A percentile compares a stretch with the other conserved stretches of the same genome.
These are phyloP conservation scores for Yasuhikotakia modesta DNA, from an alignment of 2,797 vertebrate species.

Conservation along the genomic window DNA sequence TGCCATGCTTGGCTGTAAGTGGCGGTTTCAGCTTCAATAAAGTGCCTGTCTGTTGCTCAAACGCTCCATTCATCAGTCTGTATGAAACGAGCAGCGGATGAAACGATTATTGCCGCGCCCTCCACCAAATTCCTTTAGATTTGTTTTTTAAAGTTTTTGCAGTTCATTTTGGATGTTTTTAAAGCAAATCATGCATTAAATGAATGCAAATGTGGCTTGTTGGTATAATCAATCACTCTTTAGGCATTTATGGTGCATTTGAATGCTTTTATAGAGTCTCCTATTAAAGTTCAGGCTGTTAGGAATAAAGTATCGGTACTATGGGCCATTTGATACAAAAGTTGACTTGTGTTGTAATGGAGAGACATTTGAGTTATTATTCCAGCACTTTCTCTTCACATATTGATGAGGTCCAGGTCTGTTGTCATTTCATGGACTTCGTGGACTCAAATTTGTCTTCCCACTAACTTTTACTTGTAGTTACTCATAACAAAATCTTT, in stretches of 20 bases:
- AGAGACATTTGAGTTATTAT: neutral
- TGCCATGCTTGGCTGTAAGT: slow-evolving; percentile 43
- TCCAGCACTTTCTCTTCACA: neutral
- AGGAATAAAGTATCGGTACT: neutral
- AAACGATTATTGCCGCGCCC: slow-evolving; percentile 22
- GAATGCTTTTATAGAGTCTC: slow-evolving; percentile 12
- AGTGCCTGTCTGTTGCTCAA: slow-evolving; percentile 28
- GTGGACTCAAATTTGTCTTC: neutral
- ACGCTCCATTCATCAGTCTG: slow-evolving; percentile 20
- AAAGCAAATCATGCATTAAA: slow-evolving; percentile 25
- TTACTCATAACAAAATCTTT: neutral
- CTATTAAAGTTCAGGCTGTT: neutral
- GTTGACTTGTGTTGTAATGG: neutral
- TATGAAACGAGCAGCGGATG: slow-evolving; percentile 32
- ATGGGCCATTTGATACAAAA: neutral
- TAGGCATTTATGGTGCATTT: slow-evolving; percentile 26
- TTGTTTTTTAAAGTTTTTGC: slow-evolving; percentile 42
- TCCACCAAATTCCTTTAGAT: slow-evolving; percentile 31
- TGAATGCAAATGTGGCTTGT: slow-evolving; percentile 30
- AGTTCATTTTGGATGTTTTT: slow-evolving; percentile 9
- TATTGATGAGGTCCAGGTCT: neutral
- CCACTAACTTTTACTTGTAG: neutral
- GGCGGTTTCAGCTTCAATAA: slow-evolving; percentile 35
- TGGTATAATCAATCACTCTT: slow-evolving; percentile 23
- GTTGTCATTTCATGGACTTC: neutral